These are phyloP conservation scores for Hydractinia symbiolongicarpus DNA, from an alignment of 30 jellyfish, hydroid and myxozoan species.

Conservation along the genomic window DNA sequence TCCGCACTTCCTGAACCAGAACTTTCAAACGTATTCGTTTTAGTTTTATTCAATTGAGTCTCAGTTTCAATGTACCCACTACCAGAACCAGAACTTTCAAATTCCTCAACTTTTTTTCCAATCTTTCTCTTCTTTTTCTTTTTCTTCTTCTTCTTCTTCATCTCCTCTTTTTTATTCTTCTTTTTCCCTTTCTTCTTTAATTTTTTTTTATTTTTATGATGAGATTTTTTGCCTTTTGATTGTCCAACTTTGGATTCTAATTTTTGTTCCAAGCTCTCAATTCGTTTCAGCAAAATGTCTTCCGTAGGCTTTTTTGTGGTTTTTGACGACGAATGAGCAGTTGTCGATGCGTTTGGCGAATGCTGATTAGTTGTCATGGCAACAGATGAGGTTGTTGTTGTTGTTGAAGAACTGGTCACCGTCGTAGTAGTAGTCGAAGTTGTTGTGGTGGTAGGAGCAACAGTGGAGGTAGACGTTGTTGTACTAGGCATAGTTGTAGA, in stretches of 20 bases:
- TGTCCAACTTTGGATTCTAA: background rate
- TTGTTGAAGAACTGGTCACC: no score
- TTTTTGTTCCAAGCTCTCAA: slow-evolving; percentile 24
- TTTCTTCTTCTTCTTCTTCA: slow-evolving; percentile 5
- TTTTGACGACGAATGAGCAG: no score
- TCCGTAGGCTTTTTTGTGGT: slow-evolving; percentile 1
- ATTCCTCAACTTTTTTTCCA: slow-evolving; percentile 27
- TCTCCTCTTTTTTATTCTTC: slow-evolving; percentile 23
- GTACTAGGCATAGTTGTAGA: no score
- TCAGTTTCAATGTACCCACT: background rate
- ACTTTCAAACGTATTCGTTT: background rate
- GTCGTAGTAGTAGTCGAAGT: no score
- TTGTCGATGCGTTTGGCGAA: no score
- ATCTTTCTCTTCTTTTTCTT: background rate
- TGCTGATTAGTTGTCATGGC: no score
- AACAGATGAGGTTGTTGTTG: no score
- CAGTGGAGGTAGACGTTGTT: no score
- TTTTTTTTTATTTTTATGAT: background rate
- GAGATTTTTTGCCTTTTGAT: background rate
- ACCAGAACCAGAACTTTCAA: background rate
- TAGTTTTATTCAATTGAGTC: background rate
- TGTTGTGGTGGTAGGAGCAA: no score
- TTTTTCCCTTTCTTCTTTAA: background rate
- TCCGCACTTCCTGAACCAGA: slow-evolving; percentile 30
- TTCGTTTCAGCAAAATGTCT: slow-evolving; percentile 12